Evolutionary conservation across 2,113 vertebrate species (phyloP).

Genomic region (Pygoscelis adeliae): DNA sequence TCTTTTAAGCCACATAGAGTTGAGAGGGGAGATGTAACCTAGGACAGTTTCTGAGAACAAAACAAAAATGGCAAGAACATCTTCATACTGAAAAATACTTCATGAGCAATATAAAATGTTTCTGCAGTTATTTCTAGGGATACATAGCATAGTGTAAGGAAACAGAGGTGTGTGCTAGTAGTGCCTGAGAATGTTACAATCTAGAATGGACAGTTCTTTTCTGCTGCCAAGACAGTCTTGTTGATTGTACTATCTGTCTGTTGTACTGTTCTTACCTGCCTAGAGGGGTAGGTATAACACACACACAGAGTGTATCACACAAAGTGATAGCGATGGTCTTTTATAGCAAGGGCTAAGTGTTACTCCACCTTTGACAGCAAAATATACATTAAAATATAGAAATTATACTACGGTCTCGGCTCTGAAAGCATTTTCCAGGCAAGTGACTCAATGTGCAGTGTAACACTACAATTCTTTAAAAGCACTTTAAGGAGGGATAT

Average conservation of each 20-base stretch:
- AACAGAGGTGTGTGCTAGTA: background rate
- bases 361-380: background rate
- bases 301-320: background rate
- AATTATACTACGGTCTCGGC: background rate
- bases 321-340: background rate
- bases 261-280: background rate
- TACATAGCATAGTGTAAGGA: background rate
- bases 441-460: background rate
- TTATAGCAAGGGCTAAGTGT: background rate
- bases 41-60: background rate
- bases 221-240: background rate
- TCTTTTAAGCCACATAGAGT: background rate
- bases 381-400: background rate
- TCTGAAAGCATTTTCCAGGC: conserved; percentile 10
- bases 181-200: background rate
- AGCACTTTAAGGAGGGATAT: conserved; percentile 9
- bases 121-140: background rate
- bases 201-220: conserved; percentile 13
- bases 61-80: conserved; percentile 18
- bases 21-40: background rate
- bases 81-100: background rate
- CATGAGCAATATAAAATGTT: background rate
- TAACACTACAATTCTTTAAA: background rate
- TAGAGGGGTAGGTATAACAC: background rate
- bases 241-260: background rate